Conservation (phyloP, 1,140 invertebrate genomes). For the Zaprionus nigranus region DNA sequence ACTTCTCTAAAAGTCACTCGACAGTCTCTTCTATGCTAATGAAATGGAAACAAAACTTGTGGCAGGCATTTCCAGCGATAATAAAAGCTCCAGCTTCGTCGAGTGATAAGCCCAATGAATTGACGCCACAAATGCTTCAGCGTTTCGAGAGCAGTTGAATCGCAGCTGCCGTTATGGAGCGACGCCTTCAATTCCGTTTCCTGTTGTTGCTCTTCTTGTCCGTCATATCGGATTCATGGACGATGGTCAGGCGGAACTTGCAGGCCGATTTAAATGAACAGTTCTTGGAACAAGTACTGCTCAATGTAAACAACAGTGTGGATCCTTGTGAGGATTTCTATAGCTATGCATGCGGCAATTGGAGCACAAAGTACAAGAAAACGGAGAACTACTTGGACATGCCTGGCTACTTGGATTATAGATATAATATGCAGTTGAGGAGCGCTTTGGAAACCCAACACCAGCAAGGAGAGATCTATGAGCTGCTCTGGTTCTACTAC, state of each 20-base stretch:
- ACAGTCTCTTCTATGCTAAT: constrained; percentile 12
- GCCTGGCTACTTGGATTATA: constrained; percentile 66
- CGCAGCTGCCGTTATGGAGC: constrained; percentile 38
- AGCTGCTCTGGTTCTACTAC: constrained; percentile 44
- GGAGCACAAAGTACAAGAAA: constrained; percentile 45
- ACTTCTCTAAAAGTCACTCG: neutral
- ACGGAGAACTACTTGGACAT: constrained; percentile 49
- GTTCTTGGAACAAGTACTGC: constrained; percentile 42
- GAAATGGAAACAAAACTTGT: constrained; percentile 27
- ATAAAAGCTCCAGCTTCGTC: constrained; percentile 18
- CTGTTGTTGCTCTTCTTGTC: constrained; percentile 18
- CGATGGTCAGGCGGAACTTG: neutral
- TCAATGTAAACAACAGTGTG: constrained; percentile 57
- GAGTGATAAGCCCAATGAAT: constrained; percentile 27
- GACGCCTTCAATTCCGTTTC: constrained; percentile 33
- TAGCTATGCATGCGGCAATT: constrained; percentile 64
- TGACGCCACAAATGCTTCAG: constrained; percentile 6
- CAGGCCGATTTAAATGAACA: constrained; percentile 14
- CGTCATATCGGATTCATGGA: constrained; percentile 4
- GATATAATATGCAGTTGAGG: constrained; percentile 49
- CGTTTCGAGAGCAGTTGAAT: constrained; percentile 36
- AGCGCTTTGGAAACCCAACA: constrained; percentile 17
- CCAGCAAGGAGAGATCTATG: constrained; percentile 23
- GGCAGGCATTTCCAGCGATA: constrained; percentile 29
- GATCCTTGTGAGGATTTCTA: constrained; percentile 69